Evolutionary conservation across 2,113 vertebrate species (phyloP).

Genomic region (Camelus bactrianus): DNA sequence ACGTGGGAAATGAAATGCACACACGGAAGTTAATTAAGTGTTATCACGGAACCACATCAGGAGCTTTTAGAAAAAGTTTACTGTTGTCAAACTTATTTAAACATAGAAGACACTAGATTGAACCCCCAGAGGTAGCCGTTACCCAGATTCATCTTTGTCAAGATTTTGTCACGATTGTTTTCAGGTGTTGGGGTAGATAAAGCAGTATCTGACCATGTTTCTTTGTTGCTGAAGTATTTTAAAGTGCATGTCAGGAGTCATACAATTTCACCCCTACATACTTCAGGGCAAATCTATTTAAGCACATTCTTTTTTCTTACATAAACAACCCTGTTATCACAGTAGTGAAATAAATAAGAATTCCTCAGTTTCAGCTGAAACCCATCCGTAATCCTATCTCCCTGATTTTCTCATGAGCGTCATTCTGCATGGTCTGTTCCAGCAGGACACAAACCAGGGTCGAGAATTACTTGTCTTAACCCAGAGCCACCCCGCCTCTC

Average conservation of each 20-base stretch:
- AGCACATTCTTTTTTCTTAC: not conserved
- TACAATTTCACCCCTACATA: not conserved
- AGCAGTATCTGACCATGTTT: not conserved
- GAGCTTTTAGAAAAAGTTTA: not conserved
- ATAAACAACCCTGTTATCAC: not conserved
- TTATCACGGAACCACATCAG: not conserved
- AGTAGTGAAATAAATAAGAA: not conserved
- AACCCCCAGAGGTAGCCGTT: not conserved
- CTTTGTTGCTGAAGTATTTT: not conserved
- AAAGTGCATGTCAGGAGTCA: not conserved
- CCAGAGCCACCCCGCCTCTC: not conserved
- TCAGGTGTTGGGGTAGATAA: not conserved
- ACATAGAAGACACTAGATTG: not conserved
- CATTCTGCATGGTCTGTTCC: not conserved
- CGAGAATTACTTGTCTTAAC: not conserved
- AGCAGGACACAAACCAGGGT: not conserved
- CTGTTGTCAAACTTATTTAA: not conserved
- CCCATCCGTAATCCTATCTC: not conserved
- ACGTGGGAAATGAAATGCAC: not conserved
- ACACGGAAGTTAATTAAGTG: not conserved
- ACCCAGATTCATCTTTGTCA: not conserved
- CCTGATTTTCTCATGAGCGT: not conserved
- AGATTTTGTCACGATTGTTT: not conserved
- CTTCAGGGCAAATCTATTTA: not conserved
- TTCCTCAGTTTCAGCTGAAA: not conserved